Percentiles rank a stretch among this genome's conserved stretches.
phyloP scores from a whole-genome alignment of 2,797 vertebrate genomes.

The Mormyrus proboscirostris region DNA sequence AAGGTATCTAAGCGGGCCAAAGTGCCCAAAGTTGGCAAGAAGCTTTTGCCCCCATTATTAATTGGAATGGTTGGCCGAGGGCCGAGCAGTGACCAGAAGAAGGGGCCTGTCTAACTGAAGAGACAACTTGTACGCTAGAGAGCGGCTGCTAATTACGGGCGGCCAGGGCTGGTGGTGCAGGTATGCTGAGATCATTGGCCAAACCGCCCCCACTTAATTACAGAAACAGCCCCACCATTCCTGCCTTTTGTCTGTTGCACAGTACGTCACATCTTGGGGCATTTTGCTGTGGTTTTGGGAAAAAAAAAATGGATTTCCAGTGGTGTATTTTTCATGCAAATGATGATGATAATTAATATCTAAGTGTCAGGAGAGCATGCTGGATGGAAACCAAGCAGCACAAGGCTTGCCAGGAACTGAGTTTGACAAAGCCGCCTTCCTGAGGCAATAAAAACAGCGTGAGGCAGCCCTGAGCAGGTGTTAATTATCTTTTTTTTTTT shows the following conservation, averaged over 20 bases:
- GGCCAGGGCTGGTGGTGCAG: not conserved
- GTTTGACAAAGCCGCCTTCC: not conserved
- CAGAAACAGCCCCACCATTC: not conserved
- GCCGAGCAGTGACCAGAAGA: not conserved
- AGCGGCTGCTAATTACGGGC: not conserved
- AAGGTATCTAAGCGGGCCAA: not conserved
- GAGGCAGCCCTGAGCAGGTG: not conserved
- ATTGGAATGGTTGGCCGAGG: not conserved
- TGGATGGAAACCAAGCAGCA: not conserved
- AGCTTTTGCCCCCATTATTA: not conserved
- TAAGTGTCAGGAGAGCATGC: not conserved
- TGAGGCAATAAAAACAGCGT: not conserved
- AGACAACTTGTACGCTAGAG: not conserved
- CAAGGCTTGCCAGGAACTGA: not conserved
- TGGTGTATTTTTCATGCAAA: not conserved
- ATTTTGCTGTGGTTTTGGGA: not conserved
- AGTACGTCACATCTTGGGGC: not conserved
- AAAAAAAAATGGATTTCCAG: not conserved
- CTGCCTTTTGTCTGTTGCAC: not conserved
- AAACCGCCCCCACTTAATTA: not conserved
- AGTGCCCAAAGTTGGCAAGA: not conserved
- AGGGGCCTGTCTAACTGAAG: not conserved
- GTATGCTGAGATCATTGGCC: not conserved
- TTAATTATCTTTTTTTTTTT: not conserved
- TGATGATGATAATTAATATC: slow-evolving; percentile 3